Evolutionary conservation across 2,797 vertebrate genomes (phyloP).

Genomic region (Loriculus beryllinus): DNA sequence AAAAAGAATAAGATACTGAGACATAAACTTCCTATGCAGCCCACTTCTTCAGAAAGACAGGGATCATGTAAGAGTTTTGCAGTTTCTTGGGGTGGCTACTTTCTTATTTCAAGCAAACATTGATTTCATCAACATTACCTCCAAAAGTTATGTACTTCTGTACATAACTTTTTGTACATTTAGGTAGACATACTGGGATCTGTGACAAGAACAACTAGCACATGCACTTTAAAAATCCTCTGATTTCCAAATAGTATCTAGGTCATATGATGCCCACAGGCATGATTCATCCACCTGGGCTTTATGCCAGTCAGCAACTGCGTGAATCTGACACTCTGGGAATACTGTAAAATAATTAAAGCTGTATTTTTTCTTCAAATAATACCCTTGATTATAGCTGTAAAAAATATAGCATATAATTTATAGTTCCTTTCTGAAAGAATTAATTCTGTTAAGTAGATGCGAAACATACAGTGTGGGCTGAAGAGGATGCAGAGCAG

Average conservation of each 20-base stretch:
- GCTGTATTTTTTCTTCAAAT: background rate
- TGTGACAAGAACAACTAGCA: background rate
- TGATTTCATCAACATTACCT: background rate
- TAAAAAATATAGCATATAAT: background rate
- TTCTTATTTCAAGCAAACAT: background rate
- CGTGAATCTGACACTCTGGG: background rate
- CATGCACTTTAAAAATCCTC: background rate
- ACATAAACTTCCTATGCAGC: background rate
- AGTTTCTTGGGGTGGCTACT: background rate
- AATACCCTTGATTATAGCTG: background rate
- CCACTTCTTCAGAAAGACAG: background rate
- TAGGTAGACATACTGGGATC: background rate
- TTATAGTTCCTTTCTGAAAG: background rate
- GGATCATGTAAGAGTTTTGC: background rate
- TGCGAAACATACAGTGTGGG: background rate
- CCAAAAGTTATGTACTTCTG: background rate
- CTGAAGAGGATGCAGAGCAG: background rate
- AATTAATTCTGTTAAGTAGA: background rate
- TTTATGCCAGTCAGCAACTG: constrained; percentile 38
- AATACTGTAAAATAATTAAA: constrained; percentile 14
- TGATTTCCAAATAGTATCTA: constrained; percentile 29
- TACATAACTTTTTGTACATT: background rate
- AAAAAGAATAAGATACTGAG: background rate
- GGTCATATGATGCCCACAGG: constrained; percentile 39
- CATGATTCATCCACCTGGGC: constrained; percentile 55